Conservation (phyloP, 1,140 invertebrate species). For the Pogonognathellus flavescens region DNA sequence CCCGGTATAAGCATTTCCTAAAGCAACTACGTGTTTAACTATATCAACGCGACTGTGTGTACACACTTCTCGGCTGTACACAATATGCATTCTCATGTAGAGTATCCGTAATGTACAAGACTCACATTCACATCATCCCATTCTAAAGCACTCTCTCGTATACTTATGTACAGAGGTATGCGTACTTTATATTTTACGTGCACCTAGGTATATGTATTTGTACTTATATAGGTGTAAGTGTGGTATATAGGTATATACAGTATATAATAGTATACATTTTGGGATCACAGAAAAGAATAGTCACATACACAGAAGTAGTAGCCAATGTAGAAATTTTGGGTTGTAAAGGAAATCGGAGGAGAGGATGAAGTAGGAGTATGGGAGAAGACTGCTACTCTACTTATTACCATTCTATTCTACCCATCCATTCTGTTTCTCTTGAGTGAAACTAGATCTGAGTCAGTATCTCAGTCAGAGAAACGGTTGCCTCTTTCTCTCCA, state of each 20-base stretch:
- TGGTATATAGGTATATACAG: neutral
- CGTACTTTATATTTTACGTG: no score
- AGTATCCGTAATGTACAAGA: neutral
- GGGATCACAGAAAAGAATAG: no score
- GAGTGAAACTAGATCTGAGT: constrained; percentile 35
- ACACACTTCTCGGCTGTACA: neutral
- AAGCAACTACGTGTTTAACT: no score
- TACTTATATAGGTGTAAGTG: neutral
- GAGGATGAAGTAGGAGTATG: neutral
- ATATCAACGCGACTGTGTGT: neutral
- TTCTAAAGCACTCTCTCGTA: no score
- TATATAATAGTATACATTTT: neutral
- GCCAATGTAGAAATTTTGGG: neutral
- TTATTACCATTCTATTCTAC: neutral
- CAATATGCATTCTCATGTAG: neutral
- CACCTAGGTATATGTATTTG: no score
- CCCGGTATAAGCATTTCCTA: no score
- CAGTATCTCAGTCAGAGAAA: constrained; percentile 16
- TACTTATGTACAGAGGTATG: no score
- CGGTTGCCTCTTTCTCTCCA: neutral
- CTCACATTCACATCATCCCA: neutral
- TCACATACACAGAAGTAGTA: no score
- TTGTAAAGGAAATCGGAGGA: neutral
- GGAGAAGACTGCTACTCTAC: neutral
- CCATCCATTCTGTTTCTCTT: constrained; percentile 24